Conservation (phyloP, 53 echinoderm and acorn worm genomes). For the Henricia sp. region DNA sequence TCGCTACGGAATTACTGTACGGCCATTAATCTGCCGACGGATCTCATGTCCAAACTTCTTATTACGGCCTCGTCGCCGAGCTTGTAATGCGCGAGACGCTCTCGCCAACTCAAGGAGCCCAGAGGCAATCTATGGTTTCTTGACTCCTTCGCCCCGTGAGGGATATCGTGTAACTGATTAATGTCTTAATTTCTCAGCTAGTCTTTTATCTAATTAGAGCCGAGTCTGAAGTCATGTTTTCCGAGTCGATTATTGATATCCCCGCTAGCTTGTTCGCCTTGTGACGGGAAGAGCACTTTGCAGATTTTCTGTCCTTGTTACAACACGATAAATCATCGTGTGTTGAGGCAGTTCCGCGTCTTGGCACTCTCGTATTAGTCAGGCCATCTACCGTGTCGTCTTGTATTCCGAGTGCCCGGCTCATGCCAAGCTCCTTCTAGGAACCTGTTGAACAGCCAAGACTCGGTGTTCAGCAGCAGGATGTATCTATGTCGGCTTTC, state of each 20-base stretch:
- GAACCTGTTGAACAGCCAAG: neutral
- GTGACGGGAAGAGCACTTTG: constrained; percentile 53
- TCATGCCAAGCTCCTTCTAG: neutral
- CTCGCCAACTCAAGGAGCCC: neutral
- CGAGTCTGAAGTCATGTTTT: constrained; percentile 58
- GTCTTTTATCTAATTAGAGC: constrained; percentile 72
- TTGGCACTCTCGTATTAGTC: neutral
- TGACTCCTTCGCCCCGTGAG: constrained; percentile 12
- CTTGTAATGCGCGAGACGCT: neutral
- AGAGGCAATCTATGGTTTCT: constrained; percentile 32
- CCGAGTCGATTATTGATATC: constrained; percentile 56
- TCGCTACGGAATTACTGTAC: constrained; percentile 52
- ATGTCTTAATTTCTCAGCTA: constrained; percentile 62
- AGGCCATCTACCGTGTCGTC: neutral
- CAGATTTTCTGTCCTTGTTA: constrained; percentile 60
- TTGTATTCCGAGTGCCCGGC: neutral
- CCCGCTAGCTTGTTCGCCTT: constrained; percentile 37
- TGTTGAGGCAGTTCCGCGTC: constrained; percentile 1
- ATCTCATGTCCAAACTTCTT: constrained; percentile 42
- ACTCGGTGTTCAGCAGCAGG: no score
- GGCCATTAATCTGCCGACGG: constrained; percentile 57
- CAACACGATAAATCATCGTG: constrained; percentile 48
- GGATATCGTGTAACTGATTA: constrained; percentile 73
- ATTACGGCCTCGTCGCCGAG: constrained; percentile 1
- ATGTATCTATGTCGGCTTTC: no score